Conservation (phyloP, 2,113 vertebrate species). For the Mystacornis crossleyi region DNA sequence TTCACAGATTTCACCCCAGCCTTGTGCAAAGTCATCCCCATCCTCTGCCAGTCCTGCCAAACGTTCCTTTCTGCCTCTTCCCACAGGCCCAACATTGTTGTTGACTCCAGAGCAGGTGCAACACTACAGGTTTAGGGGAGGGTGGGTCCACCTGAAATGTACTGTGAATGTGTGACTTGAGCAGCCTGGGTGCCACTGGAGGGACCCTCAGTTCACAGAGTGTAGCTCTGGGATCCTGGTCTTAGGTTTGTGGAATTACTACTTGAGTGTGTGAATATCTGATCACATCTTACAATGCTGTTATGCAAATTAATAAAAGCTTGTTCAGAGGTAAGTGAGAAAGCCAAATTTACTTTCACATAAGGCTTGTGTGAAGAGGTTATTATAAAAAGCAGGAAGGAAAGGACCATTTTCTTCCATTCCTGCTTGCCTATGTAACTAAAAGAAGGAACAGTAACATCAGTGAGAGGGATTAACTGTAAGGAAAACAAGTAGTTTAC, state of each 20-base stretch:
- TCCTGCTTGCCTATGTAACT: background rate
- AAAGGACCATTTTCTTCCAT: background rate
- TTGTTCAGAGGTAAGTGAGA: background rate
- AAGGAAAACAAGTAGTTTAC: background rate
- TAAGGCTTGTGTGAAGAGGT: background rate
- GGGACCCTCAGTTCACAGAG: background rate
- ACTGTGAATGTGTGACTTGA: background rate
- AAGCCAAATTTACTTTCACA: background rate
- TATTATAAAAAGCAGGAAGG: background rate
- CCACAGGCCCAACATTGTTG: constrained; percentile 20
- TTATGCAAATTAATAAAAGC: background rate
- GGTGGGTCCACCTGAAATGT: background rate
- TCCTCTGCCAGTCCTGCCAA: constrained; percentile 44
- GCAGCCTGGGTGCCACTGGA: background rate
- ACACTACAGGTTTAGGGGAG: background rate
- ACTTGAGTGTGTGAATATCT: background rate
- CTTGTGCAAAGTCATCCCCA: background rate
- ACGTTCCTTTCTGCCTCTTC: background rate
- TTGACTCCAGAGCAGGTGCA: constrained; percentile 77
- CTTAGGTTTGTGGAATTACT: background rate
- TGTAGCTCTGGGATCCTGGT: background rate
- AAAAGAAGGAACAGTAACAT: background rate
- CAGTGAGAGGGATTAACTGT: background rate
- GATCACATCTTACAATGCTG: background rate
- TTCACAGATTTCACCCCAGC: background rate